Percentiles rank a stretch among this genome's conserved stretches.
Conservation (phyloP, 2,113 vertebrate genomes). For the Hippolais icterina region DNA sequence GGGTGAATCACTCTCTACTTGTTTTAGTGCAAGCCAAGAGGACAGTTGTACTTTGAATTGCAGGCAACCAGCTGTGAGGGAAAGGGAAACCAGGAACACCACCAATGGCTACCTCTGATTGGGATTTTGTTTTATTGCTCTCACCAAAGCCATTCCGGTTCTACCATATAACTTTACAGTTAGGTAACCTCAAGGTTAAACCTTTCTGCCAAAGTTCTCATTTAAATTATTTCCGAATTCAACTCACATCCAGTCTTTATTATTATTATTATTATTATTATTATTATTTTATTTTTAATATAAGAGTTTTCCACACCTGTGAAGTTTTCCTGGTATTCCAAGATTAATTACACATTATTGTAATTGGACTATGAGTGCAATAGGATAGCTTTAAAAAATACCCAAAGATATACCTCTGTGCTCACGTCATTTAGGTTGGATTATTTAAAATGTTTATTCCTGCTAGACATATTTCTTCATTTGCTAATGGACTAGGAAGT, state of each 20-base stretch:
- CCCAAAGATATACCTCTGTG: accelerated
- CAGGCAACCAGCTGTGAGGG: not conserved
- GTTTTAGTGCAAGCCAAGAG: not conserved
- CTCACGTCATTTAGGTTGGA: not conserved
- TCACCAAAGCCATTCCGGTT: not conserved
- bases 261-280: no score
- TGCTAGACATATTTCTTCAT: not conserved
- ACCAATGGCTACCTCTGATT: not conserved
- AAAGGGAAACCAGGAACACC: not conserved
- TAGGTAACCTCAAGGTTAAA: not conserved
- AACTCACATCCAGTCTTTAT: not conserved
- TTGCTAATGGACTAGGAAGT: not conserved
- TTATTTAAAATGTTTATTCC: not conserved
- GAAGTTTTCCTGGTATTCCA: not conserved
- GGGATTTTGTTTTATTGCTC: not conserved
- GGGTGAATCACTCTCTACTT: not conserved
- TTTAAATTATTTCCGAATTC: not conserved
- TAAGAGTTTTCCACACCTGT: not conserved
- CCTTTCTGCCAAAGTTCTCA: not conserved
- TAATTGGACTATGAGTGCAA: not conserved
- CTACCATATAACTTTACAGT: not conserved
- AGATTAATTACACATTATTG: not conserved
- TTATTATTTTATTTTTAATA: not conserved
- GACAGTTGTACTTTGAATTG: not conserved
- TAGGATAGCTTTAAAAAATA: not conserved